phyloP scores from a whole-genome alignment of 2,113 vertebrate genomes.

The Ameiurus melas region DNA sequence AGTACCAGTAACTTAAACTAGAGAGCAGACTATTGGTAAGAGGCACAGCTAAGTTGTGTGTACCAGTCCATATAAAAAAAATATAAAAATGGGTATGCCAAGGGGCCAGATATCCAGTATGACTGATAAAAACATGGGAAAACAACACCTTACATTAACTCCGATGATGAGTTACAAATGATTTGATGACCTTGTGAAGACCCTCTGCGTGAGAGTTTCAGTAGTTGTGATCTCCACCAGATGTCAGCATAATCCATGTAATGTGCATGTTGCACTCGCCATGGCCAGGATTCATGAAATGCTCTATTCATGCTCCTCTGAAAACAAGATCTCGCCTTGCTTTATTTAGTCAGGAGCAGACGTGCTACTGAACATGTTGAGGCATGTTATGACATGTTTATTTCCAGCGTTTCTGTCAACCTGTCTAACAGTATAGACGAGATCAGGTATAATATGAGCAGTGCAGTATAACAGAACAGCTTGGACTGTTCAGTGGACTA shows the following conservation, averaged over 20 bases:
- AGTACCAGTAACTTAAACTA: background rate
- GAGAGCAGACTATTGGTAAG: background rate
- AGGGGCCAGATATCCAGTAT: background rate
- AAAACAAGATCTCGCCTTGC: constrained; percentile 8
- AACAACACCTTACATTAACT: background rate
- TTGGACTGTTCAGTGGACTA: background rate
- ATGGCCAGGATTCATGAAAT: background rate
- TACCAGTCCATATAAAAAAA: background rate
- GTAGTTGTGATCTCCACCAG: constrained; percentile 14
- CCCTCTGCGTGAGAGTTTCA: background rate
- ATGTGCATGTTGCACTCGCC: background rate
- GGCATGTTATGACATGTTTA: constrained; percentile 41
- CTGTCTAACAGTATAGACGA: background rate
- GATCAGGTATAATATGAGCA: too few species aligned
- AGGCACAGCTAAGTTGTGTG: background rate
- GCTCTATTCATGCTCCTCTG: constrained; percentile 19
- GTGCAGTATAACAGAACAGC: background rate
- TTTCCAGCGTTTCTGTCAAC: constrained; percentile 1
- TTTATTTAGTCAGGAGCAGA: background rate
- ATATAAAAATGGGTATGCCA: background rate
- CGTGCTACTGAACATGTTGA: constrained; percentile 33
- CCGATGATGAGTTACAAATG: background rate
- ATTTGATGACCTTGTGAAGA: background rate
- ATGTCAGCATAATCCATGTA: constrained; percentile 41
- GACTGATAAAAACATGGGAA: background rate